Evolutionary conservation across 2,113 vertebrate genomes (phyloP), one percentile per base, ranked within the genome.

Genomic region (Callithrix jacchus): DNA sequence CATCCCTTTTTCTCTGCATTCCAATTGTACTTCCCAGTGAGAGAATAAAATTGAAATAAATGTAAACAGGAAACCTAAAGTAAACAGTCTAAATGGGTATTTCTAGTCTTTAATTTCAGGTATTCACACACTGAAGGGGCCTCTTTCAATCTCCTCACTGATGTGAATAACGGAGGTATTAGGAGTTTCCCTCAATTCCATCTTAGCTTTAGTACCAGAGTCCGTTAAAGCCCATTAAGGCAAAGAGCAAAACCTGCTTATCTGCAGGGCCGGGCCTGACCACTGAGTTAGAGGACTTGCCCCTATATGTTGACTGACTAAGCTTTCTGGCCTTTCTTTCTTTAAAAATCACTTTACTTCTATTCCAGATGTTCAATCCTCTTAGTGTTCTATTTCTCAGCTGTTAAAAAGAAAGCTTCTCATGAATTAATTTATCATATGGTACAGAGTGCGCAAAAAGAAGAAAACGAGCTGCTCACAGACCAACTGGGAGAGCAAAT

Each of bases 11-110:
- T 47, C 93, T 47, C 37, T 56, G 81, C 40, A 70, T 79, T 93
- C 35, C 64, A 68, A 68, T 52, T 89, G 80, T 45, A 56, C 58
- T 93, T 95, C 80, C 88, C 87, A 61, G 81, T 2, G 42, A 89
- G 74, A 42, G 68, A 95, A 93, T 86, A 89, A 95, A 97, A 89
- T 61, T n/a, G 73, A 77, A 93, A 96, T 49, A 64, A 87, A 80
- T 68, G 71, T 85, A 97, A 98, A 80, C 47, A 88, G 84, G 81
- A 97, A 98, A 81, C 5, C 10, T 85, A 91, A 85, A 96, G n/a
- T 21, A 66, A 94, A 93, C 74, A 58, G 45, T 56, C 84, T 87
- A 52, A 37, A 45, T 1, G 27, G 11, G 11, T 12, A 42, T n/a
- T 49, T 73, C 64, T 54, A 76, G 17, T 54, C 89, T 80, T 64